Evolutionary conservation across 2,113 vertebrate genomes (phyloP).

Genomic region (Eclectus roratus): DNA sequence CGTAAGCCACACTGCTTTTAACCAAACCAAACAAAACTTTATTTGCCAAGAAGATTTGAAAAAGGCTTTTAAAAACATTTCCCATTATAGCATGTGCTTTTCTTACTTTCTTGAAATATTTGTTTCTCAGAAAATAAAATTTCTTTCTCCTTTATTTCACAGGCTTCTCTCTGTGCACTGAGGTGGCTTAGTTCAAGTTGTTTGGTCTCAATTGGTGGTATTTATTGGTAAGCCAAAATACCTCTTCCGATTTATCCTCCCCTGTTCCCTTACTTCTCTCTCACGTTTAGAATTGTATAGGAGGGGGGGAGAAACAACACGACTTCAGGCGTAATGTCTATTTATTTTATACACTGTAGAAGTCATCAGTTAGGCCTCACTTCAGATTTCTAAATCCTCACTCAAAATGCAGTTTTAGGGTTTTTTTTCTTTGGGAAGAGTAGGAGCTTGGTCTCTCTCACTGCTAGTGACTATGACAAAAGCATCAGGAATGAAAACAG

Average conservation of each 20-base stretch:
- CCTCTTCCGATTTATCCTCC: not conserved
- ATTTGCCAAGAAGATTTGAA: constrained; percentile 55
- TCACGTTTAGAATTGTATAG: not conserved
- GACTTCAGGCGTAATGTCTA: not conserved
- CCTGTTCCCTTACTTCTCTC: not conserved
- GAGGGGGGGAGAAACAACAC: not conserved
- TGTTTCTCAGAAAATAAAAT: not conserved
- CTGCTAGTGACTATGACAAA: not conserved
- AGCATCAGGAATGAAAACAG: not conserved
- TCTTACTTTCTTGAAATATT: constrained; percentile 15
- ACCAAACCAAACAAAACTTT: constrained; percentile 48
- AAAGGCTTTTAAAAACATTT: constrained; percentile 27
- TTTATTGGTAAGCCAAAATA: not conserved
- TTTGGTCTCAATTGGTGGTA: not conserved
- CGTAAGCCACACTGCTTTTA: constrained; percentile 34
- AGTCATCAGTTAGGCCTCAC: not conserved
- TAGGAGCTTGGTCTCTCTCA: not conserved
- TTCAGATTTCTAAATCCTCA: not conserved
- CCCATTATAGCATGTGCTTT: not conserved
- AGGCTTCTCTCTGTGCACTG: not conserved
- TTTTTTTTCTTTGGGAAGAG: not conserved
- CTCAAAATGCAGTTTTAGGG: not conserved
- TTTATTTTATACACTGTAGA: not conserved
- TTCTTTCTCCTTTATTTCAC: not conserved
- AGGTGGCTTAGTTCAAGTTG: not conserved